Evolutionary conservation across 2,113 vertebrate genomes (phyloP), one percentile per base, ranked within the genome.

Genomic region (Callorhinus ursinus): DNA sequence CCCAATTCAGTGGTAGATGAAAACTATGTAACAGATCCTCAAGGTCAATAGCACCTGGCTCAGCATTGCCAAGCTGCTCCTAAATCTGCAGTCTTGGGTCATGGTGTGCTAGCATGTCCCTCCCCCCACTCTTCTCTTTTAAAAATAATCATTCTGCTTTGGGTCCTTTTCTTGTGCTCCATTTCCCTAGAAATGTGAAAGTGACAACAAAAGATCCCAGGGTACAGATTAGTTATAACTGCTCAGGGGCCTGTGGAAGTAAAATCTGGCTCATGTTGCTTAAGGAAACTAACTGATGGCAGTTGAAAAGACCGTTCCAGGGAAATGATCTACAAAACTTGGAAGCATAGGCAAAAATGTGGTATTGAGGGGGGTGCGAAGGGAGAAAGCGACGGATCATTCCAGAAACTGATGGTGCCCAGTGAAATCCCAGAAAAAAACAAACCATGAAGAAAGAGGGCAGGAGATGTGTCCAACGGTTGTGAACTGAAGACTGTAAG

Each of bases 121-220:
- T 61, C 33, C 28, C 53, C 31, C 22, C 33, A 12, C 26, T 57
- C 36, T 93, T 82, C 36, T 31, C 26, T 90, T 90, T 65, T 31
- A 72, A 95, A 93, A 97, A 90, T 39, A 83, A 81, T 86, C 51
- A 61, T 63, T 84, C 46, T 95, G 69, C 31, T 88, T 95, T 74
- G n/a, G n/a, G 19, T 71, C 55, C 14, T 85, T 95, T 88, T 49
- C 26, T 81, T 82, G 53, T 67, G 19, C 36, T 94, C 93, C 94
- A 4, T 82, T 95, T 96, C 72, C 59, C 33, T 42, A 79, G 91
- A 96, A 94, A 95, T 93, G 87, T 71, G 42, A 97, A 97, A 95
- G 94, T 55, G 90, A 88, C 42, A 92, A 87, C n/a, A 53, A 80
- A 80, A 77, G 49, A 82, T 51, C 65, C 63, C 82, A 96, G n/a